Conservation (phyloP, 2,113 vertebrate species). For the Vulpes ferrilata region DNA sequence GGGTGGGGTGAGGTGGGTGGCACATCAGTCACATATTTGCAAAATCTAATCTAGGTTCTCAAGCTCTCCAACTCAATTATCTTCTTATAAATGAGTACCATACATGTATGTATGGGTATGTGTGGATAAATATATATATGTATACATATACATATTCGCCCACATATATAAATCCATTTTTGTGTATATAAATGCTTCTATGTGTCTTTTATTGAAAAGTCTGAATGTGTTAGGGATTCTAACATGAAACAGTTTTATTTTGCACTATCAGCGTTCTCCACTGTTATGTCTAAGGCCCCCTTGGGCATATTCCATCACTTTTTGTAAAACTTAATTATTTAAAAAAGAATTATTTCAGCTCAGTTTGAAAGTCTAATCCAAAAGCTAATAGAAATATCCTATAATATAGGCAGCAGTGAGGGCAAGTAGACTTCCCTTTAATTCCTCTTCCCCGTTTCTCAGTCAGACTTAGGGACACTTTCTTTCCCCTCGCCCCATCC, state of each 20-base stretch:
- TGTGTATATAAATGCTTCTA: background rate
- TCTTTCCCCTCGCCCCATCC: background rate
- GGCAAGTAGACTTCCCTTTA: background rate
- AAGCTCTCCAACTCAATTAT: background rate
- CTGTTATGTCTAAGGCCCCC: background rate
- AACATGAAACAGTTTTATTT: conserved; percentile 37
- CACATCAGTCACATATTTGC: background rate
- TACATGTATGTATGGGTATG: background rate
- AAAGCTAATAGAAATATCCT: background rate
- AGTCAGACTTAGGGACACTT: background rate
- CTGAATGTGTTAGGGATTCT: background rate
- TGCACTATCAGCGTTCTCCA: conserved; percentile 43
- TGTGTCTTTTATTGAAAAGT: conserved; percentile 32
- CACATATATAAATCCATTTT: background rate
- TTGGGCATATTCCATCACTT: background rate
- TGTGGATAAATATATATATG: background rate
- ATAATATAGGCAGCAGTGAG: background rate
- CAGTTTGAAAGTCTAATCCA: conserved; percentile 17
- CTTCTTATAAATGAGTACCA: background rate
- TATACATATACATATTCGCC: background rate
- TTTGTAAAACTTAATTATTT: conserved; percentile 58
- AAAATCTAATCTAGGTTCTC: background rate
- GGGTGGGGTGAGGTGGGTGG: background rate
- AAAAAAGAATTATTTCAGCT: conserved; percentile 44
- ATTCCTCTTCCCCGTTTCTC: background rate